Percentiles rank a stretch among this genome's conserved stretches.
phyloP scores from a whole-genome alignment of 2,797 vertebrate species.

The Muscicapa striata region DNA sequence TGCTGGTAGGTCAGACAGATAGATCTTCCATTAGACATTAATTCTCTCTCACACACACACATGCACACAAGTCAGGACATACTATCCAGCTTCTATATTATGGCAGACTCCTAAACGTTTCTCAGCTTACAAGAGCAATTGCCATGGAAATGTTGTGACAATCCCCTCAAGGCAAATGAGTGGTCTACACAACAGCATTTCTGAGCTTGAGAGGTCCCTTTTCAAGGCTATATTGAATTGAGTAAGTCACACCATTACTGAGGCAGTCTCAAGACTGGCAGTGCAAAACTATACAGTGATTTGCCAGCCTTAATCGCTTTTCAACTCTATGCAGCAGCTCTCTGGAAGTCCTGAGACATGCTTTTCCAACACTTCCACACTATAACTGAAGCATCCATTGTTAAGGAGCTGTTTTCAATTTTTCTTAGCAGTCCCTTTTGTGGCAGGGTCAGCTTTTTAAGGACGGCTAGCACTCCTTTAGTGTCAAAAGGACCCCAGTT shows the following conservation, averaged over 20 bases:
- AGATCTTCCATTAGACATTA: background rate
- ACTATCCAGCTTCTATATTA: conserved; percentile 1
- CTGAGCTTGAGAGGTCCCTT: conserved; percentile 58
- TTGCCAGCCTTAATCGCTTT: conserved; percentile 69
- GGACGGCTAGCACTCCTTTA: conserved; percentile 16
- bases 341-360: conserved; percentile 60
- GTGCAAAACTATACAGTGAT: conserved; percentile 68
- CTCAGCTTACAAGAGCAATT: conserved; percentile 54
- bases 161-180: conserved; percentile 47
- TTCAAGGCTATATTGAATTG: conserved; percentile 66
- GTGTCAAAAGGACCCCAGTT: conserved; percentile 59
- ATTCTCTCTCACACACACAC: background rate
- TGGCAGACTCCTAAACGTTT: conserved; percentile 42
- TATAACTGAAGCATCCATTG: conserved; percentile 63
- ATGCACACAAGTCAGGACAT: background rate
- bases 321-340: conserved; percentile 66
- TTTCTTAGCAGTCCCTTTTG: conserved; percentile 64
- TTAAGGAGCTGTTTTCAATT: conserved; percentile 61
- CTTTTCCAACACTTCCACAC: conserved; percentile 65
- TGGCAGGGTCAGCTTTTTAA: conserved; percentile 51
- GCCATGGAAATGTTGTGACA: conserved; percentile 66
- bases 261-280: conserved; percentile 58
- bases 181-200: conserved; percentile 66
- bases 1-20: background rate
- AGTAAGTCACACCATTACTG: conserved; percentile 57